Conservation (phyloP, 2,113 vertebrate species). For the Baryphthengus martii region DNA sequence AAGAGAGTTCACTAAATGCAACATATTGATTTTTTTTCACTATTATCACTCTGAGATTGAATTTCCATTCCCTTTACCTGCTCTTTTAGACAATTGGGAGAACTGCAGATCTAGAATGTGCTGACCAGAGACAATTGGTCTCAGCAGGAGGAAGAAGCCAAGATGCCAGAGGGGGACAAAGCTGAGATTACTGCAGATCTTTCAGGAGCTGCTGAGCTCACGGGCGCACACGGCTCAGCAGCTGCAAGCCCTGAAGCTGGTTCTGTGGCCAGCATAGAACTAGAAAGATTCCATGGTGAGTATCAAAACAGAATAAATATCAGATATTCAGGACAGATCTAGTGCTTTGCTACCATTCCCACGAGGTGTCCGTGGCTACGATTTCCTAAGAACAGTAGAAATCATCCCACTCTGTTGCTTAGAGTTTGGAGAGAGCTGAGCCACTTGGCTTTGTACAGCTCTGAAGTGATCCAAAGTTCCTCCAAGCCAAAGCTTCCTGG, state of each 20-base stretch:
- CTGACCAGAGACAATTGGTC: not conserved
- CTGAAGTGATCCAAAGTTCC: not conserved
- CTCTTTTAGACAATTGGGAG: not conserved
- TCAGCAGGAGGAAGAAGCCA: not conserved
- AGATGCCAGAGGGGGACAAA: not conserved
- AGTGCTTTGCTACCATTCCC: not conserved
- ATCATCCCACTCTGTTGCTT: not conserved
- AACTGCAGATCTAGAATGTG: not conserved
- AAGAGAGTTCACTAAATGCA: not conserved
- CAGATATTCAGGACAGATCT: not conserved
- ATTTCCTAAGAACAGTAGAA: not conserved
- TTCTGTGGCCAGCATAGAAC: not conserved
- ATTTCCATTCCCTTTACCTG: not conserved
- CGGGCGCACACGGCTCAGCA: accelerated
- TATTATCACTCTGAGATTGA: not conserved
- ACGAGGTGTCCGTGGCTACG: not conserved
- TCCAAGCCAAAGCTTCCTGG: not conserved
- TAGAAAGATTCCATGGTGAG: not conserved
- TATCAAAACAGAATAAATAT: not conserved
- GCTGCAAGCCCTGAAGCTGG: not conserved
- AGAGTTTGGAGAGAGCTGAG: not conserved
- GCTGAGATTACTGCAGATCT: too few relatives aligned
- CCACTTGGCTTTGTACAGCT: not conserved
- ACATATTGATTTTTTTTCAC: not conserved
- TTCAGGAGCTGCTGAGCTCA: accelerated